phyloP scores from a whole-genome alignment of 2,797 vertebrate genomes.

The Myotis findleyi region DNA sequence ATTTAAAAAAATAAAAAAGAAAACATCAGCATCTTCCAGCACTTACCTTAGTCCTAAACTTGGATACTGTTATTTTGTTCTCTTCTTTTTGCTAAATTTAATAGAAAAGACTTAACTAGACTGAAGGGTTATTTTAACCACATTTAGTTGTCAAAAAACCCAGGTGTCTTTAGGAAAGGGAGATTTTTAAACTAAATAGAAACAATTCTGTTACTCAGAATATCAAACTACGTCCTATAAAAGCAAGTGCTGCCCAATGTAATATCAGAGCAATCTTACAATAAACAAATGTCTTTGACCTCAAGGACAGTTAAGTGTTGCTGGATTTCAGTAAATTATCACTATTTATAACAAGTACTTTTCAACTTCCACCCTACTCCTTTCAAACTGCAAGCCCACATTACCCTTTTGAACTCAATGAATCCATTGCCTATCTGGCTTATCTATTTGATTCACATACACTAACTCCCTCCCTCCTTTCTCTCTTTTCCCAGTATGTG shows the following conservation, averaged over 20 bases:
- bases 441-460: neutral
- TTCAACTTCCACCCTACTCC: neutral
- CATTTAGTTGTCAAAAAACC: neutral
- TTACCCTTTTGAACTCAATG: neutral
- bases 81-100: constrained; percentile 28
- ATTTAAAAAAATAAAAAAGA: neutral
- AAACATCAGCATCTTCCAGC: neutral
- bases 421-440: neutral
- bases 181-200: constrained; percentile 42
- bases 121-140: neutral
- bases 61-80: neutral
- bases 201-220: neutral
- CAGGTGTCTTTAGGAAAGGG: neutral
- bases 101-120: neutral
- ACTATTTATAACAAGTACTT: neutral
- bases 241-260: constrained; percentile 6
- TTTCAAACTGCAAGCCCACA: neutral
- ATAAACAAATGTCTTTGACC: neutral
- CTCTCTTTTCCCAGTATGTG: neutral
- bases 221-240: neutral
- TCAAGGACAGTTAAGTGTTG: neutral
- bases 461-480: neutral
- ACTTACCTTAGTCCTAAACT: neutral
- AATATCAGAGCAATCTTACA: neutral
- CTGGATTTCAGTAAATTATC: neutral